A percentile compares a stretch with the other conserved stretches of the same genome.
Conservation (phyloP, 2,888 invertebrate species). For the Asteroscopus sphinx region DNA sequence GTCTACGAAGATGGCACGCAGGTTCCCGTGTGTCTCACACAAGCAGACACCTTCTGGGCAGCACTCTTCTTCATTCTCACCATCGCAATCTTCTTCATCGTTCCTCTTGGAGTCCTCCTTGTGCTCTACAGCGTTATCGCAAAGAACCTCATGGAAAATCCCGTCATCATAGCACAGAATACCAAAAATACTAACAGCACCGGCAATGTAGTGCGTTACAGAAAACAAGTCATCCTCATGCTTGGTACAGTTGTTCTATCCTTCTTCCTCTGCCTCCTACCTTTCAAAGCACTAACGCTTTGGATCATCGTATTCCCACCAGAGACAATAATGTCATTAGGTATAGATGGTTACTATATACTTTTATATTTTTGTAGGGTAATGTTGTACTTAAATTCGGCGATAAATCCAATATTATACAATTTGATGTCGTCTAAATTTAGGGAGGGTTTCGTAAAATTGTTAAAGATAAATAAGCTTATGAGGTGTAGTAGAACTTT, state of each 20-base stretch:
- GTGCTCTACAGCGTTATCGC: slow-evolving; percentile 96
- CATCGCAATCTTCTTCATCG: slow-evolving; percentile 95
- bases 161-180: slow-evolving; percentile 92
- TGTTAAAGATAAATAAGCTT: slow-evolving; percentile 88
- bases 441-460: slow-evolving; percentile 93
- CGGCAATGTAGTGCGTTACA: slow-evolving; percentile 92
- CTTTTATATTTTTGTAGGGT: slow-evolving; percentile 96
- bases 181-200: slow-evolving; percentile 83
- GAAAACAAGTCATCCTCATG: slow-evolving; percentile 96
- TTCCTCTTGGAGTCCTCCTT: slow-evolving; percentile 95
- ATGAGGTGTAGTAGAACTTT: slow-evolving; percentile 82
- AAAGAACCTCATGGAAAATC: slow-evolving; percentile 95
- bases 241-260: slow-evolving; percentile 96
- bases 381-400: slow-evolving; percentile 97
- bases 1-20: slow-evolving; percentile 92
- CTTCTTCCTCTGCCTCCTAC: slow-evolving; percentile 97
- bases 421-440: slow-evolving; percentile 98
- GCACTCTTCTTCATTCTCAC: slow-evolving; percentile 94
- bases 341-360: slow-evolving; percentile 95
- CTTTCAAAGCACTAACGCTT: slow-evolving; percentile 96
- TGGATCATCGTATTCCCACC: slow-evolving; percentile 95
- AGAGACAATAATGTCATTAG: slow-evolving; percentile 92
- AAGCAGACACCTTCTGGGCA: slow-evolving; percentile 94
- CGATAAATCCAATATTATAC: slow-evolving; percentile 97
- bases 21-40: slow-evolving; percentile 95